Percentiles rank a stretch among this genome's conserved stretches.
phyloP scores from a whole-genome alignment of 92 coral and sea anemone genomes.

The Heliopora coerulea region DNA sequence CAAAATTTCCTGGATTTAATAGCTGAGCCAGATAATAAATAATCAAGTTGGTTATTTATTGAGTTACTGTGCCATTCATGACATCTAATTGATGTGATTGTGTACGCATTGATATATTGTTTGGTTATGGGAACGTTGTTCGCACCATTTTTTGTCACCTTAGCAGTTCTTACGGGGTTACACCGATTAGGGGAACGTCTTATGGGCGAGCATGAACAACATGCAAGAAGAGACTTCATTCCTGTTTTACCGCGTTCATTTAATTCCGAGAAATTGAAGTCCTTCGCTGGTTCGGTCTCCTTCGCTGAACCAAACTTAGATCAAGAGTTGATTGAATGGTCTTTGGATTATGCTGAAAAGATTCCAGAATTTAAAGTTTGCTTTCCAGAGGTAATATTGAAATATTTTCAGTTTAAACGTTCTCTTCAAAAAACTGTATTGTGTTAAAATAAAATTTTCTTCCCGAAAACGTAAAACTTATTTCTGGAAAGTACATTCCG shows the following conservation, averaged over 20 bases:
- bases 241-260: neutral
- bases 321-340: constrained; percentile 4
- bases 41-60: too few relatives aligned
- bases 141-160: neutral
- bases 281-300: neutral
- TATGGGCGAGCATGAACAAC: neutral
- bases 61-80: too few relatives aligned
- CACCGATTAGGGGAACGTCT: neutral
- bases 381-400: constrained; percentile 42
- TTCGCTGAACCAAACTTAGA: neutral
- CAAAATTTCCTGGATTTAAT: too few relatives aligned
- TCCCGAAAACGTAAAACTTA: too few relatives aligned
- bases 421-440: too few relatives aligned
- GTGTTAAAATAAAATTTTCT: too few relatives aligned
- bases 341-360: constrained; percentile 12
- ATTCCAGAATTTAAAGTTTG: constrained; percentile 33
- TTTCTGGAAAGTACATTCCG: too few relatives aligned
- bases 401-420: too few relatives aligned
- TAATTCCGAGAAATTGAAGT: neutral
- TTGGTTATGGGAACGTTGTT: neutral
- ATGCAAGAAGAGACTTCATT: constrained; percentile 4
- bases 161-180: neutral
- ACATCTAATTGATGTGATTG: too few relatives aligned
- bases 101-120: too few relatives aligned
- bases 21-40: too few relatives aligned